Evolutionary conservation across 2,888 invertebrate genomes (phyloP), one percentile per base, ranked within the genome.

Genomic region (Thera britannica): DNA sequence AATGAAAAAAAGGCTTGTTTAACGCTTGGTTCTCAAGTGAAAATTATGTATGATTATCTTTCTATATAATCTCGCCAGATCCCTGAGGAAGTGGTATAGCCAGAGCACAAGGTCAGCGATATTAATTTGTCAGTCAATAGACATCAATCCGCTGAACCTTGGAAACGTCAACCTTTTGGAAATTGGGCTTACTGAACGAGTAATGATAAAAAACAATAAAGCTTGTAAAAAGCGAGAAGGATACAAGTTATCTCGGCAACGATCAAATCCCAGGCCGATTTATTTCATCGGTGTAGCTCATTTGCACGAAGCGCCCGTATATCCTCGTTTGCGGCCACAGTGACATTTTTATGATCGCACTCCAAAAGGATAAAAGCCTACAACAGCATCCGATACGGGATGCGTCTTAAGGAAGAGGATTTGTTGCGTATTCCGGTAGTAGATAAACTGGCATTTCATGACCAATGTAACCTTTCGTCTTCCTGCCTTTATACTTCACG

Each of bases 291-390:
- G 75, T 77, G 82, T 9, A 52, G 81, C 88, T 92, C 90, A 92
- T 92, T 93, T 93, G 90, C 90, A 90, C 90, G 86, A 82, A 75
- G 79, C 77, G 75, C 72, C 80, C 84, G 83, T 93, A 90, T 88
- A 92, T 93, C 85, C 92, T 92, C 90, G 90, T 91, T 92, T 92
- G 90, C 82, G 86, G 83, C 80, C 85, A 79, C 78, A 23, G 79
- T 89, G 92, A 92, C 92, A 92, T 88, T 91, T 93, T 93, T 92
- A 93, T 92, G 90, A 91, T 90, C 86, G 83, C 81, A 79, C 79
- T 77, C 79, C 87, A 83, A 82, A 82, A 85, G 83, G 82, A 86
- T 85, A 83, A 85, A 84, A 77, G 78, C 81, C 83, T 86, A 81
- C 78, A 78, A 75, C 79, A 81, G 77, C 77, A 73, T 73, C 76